These are phyloP conservation scores for Oceanodroma tethys DNA, from an alignment of 2,113 vertebrate species.

Conservation along the genomic window DNA sequence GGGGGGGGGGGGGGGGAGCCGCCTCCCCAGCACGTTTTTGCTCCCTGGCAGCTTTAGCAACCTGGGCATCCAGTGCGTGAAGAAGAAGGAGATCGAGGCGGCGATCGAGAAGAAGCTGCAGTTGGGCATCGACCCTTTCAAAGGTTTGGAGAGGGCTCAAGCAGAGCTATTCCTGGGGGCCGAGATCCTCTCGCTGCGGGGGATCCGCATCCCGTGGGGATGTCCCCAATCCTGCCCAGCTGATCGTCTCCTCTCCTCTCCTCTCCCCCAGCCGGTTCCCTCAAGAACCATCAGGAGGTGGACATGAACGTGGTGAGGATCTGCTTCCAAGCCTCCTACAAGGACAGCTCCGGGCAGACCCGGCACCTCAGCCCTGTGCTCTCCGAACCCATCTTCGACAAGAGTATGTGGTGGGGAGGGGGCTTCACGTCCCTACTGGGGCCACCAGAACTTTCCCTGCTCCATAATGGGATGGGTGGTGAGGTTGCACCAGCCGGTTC, in stretches of 20 bases:
- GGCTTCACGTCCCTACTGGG: fast-evolving
- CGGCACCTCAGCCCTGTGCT: slow-evolving; percentile 80
- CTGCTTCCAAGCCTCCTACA: slow-evolving; percentile 88
- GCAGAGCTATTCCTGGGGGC: not conserved
- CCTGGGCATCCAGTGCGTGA: slow-evolving; percentile 91
- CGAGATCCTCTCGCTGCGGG: fast-evolving
- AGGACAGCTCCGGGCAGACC: slow-evolving; percentile 72
- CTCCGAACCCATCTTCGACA: slow-evolving; percentile 90
- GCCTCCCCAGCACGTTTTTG: fast-evolving
- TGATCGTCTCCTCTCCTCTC: not conserved
- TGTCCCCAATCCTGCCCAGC: not conserved
- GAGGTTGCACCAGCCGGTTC: not conserved
- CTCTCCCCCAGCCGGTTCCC: slow-evolving; percentile 77
- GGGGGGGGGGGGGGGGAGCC: too few species aligned
- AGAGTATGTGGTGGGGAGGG: slow-evolving; percentile 74
- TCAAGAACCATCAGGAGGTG: slow-evolving; percentile 91
- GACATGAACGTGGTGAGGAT: slow-evolving; percentile 94
- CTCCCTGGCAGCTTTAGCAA: slow-evolving; percentile 78
- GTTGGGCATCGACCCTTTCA: slow-evolving; percentile 89
- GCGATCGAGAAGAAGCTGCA: slow-evolving; percentile 85
- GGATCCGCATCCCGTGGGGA: not conserved
- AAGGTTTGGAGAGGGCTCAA: slow-evolving; percentile 73
- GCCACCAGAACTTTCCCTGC: too few species aligned
- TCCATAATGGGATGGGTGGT: not conserved
- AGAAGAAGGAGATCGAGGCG: slow-evolving; percentile 87